Conservation (phyloP, 2,888 invertebrate species). For the Tipula vernalis region DNA sequence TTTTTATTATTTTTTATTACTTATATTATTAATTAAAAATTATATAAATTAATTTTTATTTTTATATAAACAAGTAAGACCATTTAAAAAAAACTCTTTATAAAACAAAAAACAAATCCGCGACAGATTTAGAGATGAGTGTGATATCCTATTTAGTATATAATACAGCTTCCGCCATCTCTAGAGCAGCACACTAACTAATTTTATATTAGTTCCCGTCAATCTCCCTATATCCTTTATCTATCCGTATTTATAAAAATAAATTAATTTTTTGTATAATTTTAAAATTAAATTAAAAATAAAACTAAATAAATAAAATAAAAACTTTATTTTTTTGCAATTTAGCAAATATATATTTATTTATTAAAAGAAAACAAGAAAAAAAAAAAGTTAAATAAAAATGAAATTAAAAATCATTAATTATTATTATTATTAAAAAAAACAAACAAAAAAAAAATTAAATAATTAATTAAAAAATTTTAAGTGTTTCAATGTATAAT, state of each 20-base stretch:
- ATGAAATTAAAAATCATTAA: background rate
- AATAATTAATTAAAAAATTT: background rate
- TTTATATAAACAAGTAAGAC: background rate
- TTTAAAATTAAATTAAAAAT: background rate
- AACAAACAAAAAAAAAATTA: background rate
- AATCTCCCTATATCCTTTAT: background rate
- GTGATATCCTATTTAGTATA: background rate
- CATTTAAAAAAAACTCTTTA: background rate
- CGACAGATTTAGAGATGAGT: background rate
- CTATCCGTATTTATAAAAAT: background rate
- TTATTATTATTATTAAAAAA: background rate
- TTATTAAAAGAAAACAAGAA: background rate
- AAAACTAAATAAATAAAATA: background rate
- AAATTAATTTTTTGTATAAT: background rate
- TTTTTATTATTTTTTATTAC: background rate
- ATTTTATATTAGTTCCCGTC: background rate
- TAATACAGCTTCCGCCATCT: background rate
- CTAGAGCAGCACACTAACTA: background rate
- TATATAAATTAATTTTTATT: background rate
- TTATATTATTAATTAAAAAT: background rate
- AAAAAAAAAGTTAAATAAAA: background rate
- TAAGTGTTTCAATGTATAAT: constrained; percentile 4
- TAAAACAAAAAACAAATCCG: background rate
- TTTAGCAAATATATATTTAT: constrained; percentile 4
- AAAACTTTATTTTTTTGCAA: background rate